These are phyloP conservation scores for Agriopis leucophaearia DNA, from an alignment of 2,888 invertebrate genomes.

Conservation along the genomic window DNA sequence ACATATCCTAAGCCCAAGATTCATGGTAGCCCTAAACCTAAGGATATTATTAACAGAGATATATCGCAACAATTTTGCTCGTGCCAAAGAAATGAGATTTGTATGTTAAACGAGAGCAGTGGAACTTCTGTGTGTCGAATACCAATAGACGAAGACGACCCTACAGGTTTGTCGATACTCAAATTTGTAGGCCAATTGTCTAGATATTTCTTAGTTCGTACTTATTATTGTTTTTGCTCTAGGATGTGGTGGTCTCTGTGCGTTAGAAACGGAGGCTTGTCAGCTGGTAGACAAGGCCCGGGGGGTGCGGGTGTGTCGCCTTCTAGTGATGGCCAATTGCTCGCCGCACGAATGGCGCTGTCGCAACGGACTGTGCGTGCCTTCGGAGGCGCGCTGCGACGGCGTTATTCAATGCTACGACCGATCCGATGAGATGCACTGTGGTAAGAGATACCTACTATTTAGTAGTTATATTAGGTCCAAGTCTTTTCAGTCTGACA, in stretches of 20 bases:
- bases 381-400: conserved; percentile 88
- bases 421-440: conserved; percentile 90
- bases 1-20: conserved; percentile 70
- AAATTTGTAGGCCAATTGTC: neutral
- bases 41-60: conserved; percentile 74
- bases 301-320: conserved; percentile 85
- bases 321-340: conserved; percentile 87
- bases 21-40: conserved; percentile 61
- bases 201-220: neutral
- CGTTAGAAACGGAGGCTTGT: conserved; percentile 88
- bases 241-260: conserved; percentile 89
- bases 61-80: conserved; percentile 78
- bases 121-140: conserved; percentile 86
- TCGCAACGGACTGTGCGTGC: conserved; percentile 90
- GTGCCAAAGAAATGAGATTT: conserved; percentile 87
- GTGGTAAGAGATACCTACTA: conserved; percentile 85
- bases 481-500: neutral
- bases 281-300: conserved; percentile 85
- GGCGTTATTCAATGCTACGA: conserved; percentile 91
- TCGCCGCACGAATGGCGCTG: conserved; percentile 90
- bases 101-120: conserved; percentile 88
- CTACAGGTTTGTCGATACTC: conserved; percentile 79
- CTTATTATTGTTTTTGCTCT: conserved; percentile 2
- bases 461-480: neutral
- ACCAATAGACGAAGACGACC: conserved; percentile 84